Evolutionary conservation across 2,888 invertebrate genomes (phyloP).

Genomic region (Leptarthrus brevirostris): DNA sequence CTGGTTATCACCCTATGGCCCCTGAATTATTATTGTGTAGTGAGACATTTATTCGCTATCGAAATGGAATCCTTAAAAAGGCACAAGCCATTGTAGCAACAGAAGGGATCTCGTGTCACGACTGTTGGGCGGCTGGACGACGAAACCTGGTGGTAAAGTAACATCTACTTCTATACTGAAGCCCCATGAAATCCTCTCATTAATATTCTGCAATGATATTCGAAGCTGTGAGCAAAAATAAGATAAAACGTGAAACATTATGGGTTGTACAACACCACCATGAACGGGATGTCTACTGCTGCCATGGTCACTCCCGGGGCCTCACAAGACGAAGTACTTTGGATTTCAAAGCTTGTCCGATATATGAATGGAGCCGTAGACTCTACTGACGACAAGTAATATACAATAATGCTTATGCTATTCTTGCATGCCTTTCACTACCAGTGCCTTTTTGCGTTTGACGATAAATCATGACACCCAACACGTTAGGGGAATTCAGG

Average conservation of each 20-base stretch:
- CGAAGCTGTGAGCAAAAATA: slow-evolving; percentile 42
- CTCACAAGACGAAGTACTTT: neutral
- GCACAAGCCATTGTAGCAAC: neutral
- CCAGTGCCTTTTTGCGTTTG: neutral
- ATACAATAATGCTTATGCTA: slow-evolving; percentile 4
- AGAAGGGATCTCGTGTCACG: neutral
- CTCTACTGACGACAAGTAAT: slow-evolving; percentile 18
- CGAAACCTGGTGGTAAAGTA: slow-evolving; percentile 10
- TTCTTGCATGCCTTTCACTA: neutral
- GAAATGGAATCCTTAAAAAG: slow-evolving; percentile 1
- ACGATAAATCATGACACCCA: slow-evolving; percentile 28
- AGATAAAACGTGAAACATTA: slow-evolving; percentile 36
- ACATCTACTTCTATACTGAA: slow-evolving; percentile 37
- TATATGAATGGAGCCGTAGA: slow-evolving; percentile 5
- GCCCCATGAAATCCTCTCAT: slow-evolving; percentile 37
- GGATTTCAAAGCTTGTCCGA: neutral
- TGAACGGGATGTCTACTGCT: neutral
- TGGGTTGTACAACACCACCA: neutral
- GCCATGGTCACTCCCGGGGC: neutral
- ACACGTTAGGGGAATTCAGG: neutral
- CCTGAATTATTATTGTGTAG: slow-evolving; percentile 21
- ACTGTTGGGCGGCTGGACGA: neutral
- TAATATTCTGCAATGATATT: slow-evolving; percentile 46
- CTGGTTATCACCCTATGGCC: slow-evolving; percentile 4
- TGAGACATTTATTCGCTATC: slow-evolving; percentile 22